phyloP scores from a whole-genome alignment of 2,888 invertebrate species.

The Liopterus haemorrhoidalis region DNA sequence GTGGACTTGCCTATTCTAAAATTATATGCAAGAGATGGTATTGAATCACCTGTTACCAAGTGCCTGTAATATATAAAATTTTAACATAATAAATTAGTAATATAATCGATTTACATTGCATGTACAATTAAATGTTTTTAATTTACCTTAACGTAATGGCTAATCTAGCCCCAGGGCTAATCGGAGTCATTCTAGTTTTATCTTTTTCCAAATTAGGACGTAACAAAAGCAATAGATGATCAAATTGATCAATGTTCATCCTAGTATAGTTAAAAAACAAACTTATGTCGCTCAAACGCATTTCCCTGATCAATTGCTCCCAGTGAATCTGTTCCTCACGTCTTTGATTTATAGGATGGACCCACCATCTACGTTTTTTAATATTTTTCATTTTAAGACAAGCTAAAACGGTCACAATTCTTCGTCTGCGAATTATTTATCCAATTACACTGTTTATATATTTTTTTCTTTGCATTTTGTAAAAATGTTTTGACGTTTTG shows the following conservation, averaged over 20 bases:
- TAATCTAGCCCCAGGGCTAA: no score
- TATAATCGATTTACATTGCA: slow-evolving; percentile 30
- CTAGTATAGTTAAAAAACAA: slow-evolving; percentile 29
- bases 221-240: slow-evolving; percentile 24
- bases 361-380: no score
- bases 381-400: no score
- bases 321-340: no score
- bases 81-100: no score
- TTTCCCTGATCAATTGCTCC: slow-evolving; percentile 27
- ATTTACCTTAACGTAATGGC: no score
- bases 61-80: slow-evolving; percentile 27
- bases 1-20: slow-evolving; percentile 33
- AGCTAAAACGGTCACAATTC: no score
- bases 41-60: slow-evolving; percentile 18
- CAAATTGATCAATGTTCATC: slow-evolving; percentile 22
- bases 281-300: slow-evolving; percentile 26
- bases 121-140: slow-evolving; percentile 30
- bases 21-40: slow-evolving; percentile 18
- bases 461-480: no score
- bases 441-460: no score
- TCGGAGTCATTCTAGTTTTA: no score
- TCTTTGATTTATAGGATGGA: slow-evolving; percentile 27
- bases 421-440: no score
- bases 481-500: no score
- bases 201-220: slow-evolving; percentile 23